phyloP scores from a whole-genome alignment of 2,888 invertebrate species.

The Himalopsyche anomala region DNA sequence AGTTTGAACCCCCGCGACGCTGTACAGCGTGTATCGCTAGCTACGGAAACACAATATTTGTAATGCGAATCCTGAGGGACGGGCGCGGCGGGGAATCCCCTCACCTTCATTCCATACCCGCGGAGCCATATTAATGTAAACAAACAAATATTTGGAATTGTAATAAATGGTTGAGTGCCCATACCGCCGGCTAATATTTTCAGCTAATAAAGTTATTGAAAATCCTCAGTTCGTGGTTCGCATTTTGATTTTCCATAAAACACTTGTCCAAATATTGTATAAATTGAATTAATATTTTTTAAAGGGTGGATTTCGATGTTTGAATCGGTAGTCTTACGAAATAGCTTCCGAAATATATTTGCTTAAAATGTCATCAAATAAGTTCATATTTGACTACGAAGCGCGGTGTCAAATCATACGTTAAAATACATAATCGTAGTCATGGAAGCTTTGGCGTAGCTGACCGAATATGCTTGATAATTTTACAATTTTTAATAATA shows the following conservation, averaged over 20 bases:
- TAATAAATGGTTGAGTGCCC: conserved; percentile 64
- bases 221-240: background rate
- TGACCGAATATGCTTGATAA: no score
- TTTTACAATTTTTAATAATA: no score
- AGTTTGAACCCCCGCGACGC: background rate
- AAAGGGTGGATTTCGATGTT: no score
- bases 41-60: conserved; percentile 56
- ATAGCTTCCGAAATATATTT: no score
- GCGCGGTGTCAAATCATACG: no score
- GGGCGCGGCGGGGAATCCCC: conserved; percentile 53
- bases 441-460: no score
- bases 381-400: no score
- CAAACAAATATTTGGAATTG: conserved; percentile 65
- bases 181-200: conserved; percentile 61
- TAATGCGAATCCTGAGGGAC: conserved; percentile 54
- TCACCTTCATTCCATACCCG: conserved; percentile 41
- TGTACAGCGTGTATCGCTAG: conserved; percentile 42
- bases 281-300: no score
- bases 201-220: conserved; percentile 58
- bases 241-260: background rate
- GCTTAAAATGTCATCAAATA: no score
- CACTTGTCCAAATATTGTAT: no score
- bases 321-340: no score
- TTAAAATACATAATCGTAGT: no score
- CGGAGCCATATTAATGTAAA: conserved; percentile 59